Conservation (phyloP, 2,888 invertebrate species). For the Axea sp. region DNA sequence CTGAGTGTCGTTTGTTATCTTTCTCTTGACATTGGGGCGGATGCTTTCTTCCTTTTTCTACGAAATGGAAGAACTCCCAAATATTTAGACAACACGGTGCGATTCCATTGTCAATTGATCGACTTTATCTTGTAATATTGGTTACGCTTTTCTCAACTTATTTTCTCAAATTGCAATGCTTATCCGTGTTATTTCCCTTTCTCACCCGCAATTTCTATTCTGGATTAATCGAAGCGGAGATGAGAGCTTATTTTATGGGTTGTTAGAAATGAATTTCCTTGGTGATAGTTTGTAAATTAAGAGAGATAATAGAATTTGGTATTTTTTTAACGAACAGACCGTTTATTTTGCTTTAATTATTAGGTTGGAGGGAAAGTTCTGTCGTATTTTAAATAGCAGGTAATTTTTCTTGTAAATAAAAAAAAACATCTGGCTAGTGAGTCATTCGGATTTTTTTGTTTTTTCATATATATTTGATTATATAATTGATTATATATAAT, state of each 20-base stretch:
- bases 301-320: too few relatives aligned
- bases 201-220: constrained; percentile 8
- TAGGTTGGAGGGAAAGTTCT: too few relatives aligned
- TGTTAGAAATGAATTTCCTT: constrained; percentile 18
- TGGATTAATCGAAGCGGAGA: constrained; percentile 17
- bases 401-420: too few relatives aligned
- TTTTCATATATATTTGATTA: too few relatives aligned
- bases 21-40: constrained; percentile 9
- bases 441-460: too few relatives aligned
- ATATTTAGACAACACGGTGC: constrained; percentile 75
- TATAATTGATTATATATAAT: too few relatives aligned
- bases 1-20: constrained; percentile 59
- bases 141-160: constrained; percentile 45
- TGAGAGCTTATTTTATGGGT: constrained; percentile 29
- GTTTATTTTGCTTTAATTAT: too few relatives aligned
- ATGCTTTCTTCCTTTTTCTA: constrained; percentile 64
- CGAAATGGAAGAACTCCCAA: constrained; percentile 66
- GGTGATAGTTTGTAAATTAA: constrained; percentile 13
- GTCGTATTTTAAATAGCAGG: too few relatives aligned
- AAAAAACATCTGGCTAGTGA: too few relatives aligned
- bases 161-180: constrained; percentile 48
- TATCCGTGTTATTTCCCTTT: constrained; percentile 31
- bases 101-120: constrained; percentile 68
- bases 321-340: too few relatives aligned
- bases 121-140: constrained; percentile 45